Evolutionary conservation across 2,888 invertebrate species (phyloP).

Genomic region (Disparrhopalites patrizii): DNA sequence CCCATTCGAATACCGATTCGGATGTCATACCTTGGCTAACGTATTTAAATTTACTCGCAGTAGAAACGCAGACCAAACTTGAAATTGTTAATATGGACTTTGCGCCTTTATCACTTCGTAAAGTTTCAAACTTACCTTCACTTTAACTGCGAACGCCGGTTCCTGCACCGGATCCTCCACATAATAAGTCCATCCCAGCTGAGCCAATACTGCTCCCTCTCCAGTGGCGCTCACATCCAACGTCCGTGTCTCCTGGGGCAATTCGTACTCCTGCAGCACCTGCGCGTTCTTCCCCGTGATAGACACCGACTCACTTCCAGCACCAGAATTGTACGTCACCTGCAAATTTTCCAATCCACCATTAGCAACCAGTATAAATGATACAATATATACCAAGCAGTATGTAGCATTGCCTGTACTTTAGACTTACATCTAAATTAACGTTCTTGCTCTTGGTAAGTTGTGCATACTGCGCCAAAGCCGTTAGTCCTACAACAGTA

Average conservation of each 20-base stretch:
- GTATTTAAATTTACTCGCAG: too few species aligned
- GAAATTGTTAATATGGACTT: too few species aligned
- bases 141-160: background rate
- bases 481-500: slow-evolving; percentile 33
- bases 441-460: background rate
- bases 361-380: background rate
- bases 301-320: background rate
- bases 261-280: background rate
- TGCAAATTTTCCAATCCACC: too few species aligned
- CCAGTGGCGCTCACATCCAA: slow-evolving; percentile 24
- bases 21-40: too few species aligned
- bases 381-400: background rate
- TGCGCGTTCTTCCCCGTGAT: slow-evolving; percentile 5
- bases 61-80: too few species aligned
- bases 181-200: slow-evolving; percentile 34
- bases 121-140: slow-evolving; percentile 4
- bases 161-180: background rate
- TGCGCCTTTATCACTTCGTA: too few species aligned
- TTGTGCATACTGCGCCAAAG: slow-evolving; percentile 20
- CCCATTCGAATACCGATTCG: too few species aligned
- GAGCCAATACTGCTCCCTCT: slow-evolving; percentile 34
- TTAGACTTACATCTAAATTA: slow-evolving; percentile 13
- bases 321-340: background rate
- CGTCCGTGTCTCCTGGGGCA: background rate
- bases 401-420: background rate